Evolutionary conservation across 2,113 vertebrate genomes (phyloP).

Genomic region (Calypte anna): DNA sequence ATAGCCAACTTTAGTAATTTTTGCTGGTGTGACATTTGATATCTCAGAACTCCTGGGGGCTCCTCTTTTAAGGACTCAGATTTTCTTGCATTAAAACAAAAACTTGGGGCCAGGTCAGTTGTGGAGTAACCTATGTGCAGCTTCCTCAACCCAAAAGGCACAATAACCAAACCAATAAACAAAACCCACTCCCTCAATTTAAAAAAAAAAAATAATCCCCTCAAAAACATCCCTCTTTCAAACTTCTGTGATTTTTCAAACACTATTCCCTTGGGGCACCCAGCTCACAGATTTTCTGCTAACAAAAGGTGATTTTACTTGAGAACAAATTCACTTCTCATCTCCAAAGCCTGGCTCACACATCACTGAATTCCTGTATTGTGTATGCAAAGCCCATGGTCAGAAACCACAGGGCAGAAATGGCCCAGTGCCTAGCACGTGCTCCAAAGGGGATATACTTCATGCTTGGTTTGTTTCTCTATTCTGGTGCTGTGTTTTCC

Average conservation of each 20-base stretch:
- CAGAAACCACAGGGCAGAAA: not conserved
- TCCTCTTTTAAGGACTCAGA: not conserved
- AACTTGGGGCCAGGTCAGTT: not conserved
- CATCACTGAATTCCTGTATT: conserved; percentile 17
- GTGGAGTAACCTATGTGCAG: not conserved
- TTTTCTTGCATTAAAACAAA: not conserved
- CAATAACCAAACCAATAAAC: not conserved
- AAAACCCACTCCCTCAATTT: not conserved
- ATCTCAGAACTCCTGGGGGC: not conserved
- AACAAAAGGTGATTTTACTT: conserved; percentile 29
- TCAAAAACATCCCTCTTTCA: conserved; percentile 9
- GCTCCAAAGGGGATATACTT: not conserved
- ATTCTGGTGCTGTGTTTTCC: not conserved
- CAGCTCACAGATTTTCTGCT: conserved; percentile 3
- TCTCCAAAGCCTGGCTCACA: conserved; percentile 3
- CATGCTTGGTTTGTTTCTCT: not conserved
- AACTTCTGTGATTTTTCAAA: conserved; percentile 37
- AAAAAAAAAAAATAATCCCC: not conserved
- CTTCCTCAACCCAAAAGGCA: not conserved
- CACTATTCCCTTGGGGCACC: not conserved
- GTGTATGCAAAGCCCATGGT: not conserved
- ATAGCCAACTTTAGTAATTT: not conserved
- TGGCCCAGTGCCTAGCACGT: not conserved
- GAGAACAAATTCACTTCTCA: conserved; percentile 42
- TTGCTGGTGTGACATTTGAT: not conserved